Base-by-base conservation (phyloP, 1,140 invertebrate genomes). In the Achatina immaculata region DNA sequence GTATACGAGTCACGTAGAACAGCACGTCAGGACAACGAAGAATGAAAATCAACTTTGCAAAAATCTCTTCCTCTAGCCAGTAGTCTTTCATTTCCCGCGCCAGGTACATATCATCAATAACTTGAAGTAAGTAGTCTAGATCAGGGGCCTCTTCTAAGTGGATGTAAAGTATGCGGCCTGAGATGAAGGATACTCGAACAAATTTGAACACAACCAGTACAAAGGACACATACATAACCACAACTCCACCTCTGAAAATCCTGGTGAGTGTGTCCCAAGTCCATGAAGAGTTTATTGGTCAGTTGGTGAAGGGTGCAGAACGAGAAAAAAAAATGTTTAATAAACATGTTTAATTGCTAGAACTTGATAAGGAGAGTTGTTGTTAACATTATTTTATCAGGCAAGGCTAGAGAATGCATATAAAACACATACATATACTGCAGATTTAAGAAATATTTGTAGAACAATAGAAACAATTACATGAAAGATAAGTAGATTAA, bases 131-230 rank as follows among this genome's bases (percentile, higher is more conserved):
- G 85, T 96, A 92, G 90, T 99, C 98, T 21, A 99, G 97, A 90
- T 97, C 96, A 24, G 96, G 96, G 91, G 98, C 93, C 90, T 99
- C 98, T 86, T 98, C 96, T 91, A 98, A 99, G 96, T 99, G 99
- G 81, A 99, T 99, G 89, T 95, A 95, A 80, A 94, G 94, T 80
- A 95, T 96, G 82, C 95, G 94, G 31, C 95, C 96, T 45, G 94
- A 94, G 91, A 96, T 95, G 91, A 96, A 95, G 14, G 94, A 94
- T 1, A 84, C 24, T 84, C 97, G 94, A 48, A 98, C 93, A 81
- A 97, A 93, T 76, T 96, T 94, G 66, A 95, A 96, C 75, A 96
- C 95, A 80, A 99, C 94, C 88, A 99, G 95, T 36, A 99, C 98
- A 86, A 99, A 94, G 11, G 97, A 98, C 2, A 98, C 96, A 91